Evolutionary conservation across 23 tunicate species (phyloP), one percentile per base, ranked within the genome.

Genomic region (Oikopleura vanhoeffeni): DNA sequence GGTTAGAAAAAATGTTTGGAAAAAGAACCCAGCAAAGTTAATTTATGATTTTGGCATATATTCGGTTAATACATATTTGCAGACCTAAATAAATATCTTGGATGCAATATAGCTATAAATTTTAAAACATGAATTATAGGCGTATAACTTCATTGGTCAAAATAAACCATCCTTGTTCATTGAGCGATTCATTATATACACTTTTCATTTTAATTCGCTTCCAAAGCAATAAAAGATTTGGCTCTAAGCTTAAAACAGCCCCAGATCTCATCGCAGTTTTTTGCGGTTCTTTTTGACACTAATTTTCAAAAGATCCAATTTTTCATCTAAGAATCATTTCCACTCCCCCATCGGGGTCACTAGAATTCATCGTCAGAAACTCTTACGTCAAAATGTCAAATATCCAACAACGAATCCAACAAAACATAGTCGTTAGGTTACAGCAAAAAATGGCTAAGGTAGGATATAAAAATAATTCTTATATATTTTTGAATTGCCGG

Each of bases 361-460:
- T n/a, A 24, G 24, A 8, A 13, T n/a, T 49, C 64, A 8, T 49
- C 64, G 24, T 49, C 64, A 24, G 64, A 49, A 13, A 49, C 18
- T 33, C 79, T 33, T 2, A 71, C 35, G 79, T 71, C 35, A 71
- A 71, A 30, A 71, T 38, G 79, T 71, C 79, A 71, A 71, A 71
- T 18, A 71, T 3, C 35, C 35, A 71, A 32, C 2, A 71, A 30
- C 35, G 79, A 71, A 30, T 71, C 79, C 4, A 71, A 38, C 79
- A 71, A 32, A 32, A 32, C 32, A 2, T 18, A 2, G 38, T 71
- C 79, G 2, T 71, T 38, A 71, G 35, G 38, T 71, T 71, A 38
- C 79, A 71, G 38, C 79, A 71, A 71, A 71, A 71, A 18, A 71
- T 71, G 3, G 79, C 79, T 49, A n/a, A n/a, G n/a, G n/a, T n/a